Evolutionary conservation across 37 sponge, comb jelly and placozoan species (phyloP).

Genomic region (Eunapius fragilis): DNA sequence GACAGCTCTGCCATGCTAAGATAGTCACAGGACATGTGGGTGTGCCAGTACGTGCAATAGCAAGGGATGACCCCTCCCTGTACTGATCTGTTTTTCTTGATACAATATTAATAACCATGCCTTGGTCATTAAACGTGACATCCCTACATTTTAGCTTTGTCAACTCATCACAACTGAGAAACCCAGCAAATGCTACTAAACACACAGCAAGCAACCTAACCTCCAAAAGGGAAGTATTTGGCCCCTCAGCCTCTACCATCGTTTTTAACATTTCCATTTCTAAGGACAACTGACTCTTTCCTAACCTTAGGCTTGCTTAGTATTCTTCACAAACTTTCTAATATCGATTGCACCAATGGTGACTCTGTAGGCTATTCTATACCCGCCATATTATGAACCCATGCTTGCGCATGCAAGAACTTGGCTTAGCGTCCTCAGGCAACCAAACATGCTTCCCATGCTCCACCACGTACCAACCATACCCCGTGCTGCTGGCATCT

Average conservation of each 20-base stretch:
- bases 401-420: too few relatives aligned
- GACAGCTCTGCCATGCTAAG: too few relatives aligned
- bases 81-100: conserved; percentile 4
- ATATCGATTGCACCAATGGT: too few relatives aligned
- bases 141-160: neutral
- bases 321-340: too few relatives aligned
- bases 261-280: neutral
- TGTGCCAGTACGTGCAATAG: too few relatives aligned
- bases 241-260: neutral
- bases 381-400: too few relatives aligned
- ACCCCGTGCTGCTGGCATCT: too few relatives aligned
- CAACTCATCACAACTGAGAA: conserved; percentile 5
- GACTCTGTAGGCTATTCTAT: too few relatives aligned
- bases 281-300: neutral
- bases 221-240: neutral
- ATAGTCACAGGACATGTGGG: too few relatives aligned
- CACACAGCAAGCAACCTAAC: neutral
- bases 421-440: too few relatives aligned
- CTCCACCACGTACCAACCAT: too few relatives aligned
- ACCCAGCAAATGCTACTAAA: conserved; percentile 7
- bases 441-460: too few relatives aligned
- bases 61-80: neutral
- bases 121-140: neutral
- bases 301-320: neutral
- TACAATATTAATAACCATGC: neutral